A percentile compares a stretch with the other conserved stretches of the same genome.
Conservation (phyloP, 2,888 invertebrate genomes). For the Pyrrhia umbra region DNA sequence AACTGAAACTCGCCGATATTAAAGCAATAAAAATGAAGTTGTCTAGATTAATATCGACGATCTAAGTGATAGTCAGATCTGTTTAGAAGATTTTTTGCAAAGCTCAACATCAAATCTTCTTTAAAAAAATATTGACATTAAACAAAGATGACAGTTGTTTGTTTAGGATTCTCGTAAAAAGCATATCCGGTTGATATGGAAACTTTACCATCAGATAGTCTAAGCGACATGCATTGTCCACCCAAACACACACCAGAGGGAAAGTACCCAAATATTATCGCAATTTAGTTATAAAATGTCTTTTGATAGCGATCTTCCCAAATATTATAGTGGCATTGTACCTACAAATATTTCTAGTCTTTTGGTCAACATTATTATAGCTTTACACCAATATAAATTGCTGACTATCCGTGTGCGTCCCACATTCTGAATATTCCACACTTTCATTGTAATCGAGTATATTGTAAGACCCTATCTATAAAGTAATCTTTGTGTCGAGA, state of each 20-base stretch:
- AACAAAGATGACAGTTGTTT: constrained; percentile 22
- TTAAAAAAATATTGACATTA: constrained; percentile 12
- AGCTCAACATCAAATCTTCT: constrained; percentile 2
- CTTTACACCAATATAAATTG: constrained; percentile 8
- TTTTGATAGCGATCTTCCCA: constrained; percentile 3
- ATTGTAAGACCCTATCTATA: constrained; percentile 49
- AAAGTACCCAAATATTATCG: constrained; percentile 21
- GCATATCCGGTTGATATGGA: constrained; percentile 18
- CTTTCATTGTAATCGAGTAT: constrained; percentile 55
- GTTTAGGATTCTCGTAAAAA: constrained; percentile 36
- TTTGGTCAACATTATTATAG: constrained; percentile 14
- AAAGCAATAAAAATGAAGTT: constrained; percentile 30
- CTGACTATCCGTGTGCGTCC: constrained; percentile 27
- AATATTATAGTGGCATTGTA: background rate
- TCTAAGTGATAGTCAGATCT: background rate
- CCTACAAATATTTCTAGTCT: constrained; percentile 7
- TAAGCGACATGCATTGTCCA: background rate
- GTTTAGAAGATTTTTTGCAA: constrained; percentile 17
- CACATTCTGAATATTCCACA: constrained; percentile 32
- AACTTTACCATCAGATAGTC: constrained; percentile 16
- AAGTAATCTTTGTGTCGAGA: constrained; percentile 56
- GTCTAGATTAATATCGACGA: constrained; percentile 26
- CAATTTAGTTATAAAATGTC: background rate
- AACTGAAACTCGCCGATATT: constrained; percentile 26
- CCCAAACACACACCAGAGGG: constrained; percentile 7